phyloP scores from a whole-genome alignment of 2,888 invertebrate species.

The Melieria picta region DNA sequence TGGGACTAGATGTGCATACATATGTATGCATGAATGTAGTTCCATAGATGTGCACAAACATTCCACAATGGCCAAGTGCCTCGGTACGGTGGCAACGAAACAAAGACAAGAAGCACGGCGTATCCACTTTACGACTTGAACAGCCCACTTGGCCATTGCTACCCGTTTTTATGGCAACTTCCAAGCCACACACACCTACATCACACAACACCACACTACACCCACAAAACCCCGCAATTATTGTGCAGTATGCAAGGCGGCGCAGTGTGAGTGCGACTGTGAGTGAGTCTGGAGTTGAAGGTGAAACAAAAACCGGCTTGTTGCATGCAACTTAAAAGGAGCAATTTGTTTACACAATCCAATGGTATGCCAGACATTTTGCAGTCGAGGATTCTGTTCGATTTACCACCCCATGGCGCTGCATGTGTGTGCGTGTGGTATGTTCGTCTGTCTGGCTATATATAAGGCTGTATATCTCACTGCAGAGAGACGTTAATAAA shows the following conservation, averaged over 20 bases:
- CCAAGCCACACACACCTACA: too few relatives aligned
- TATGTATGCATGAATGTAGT: background rate
- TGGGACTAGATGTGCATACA: constrained; percentile 1
- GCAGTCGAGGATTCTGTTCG: constrained; percentile 26
- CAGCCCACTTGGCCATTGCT: too few relatives aligned
- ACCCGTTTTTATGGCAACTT: too few relatives aligned
- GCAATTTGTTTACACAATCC: constrained; percentile 34
- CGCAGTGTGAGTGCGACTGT: background rate
- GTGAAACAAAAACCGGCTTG: constrained; percentile 25
- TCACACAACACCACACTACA: too few relatives aligned
- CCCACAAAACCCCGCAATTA: too few relatives aligned
- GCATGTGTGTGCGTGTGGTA: background rate
- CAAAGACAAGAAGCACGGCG: too few relatives aligned
- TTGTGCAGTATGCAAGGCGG: background rate
- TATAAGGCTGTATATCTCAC: too few relatives aligned
- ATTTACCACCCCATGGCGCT: constrained; percentile 13
- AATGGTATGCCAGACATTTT: constrained; percentile 33
- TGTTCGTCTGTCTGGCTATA: background rate
- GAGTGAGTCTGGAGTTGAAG: constrained; percentile 17
- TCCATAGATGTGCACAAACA: too few relatives aligned
- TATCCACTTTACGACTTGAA: too few relatives aligned
- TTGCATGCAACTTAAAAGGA: constrained; percentile 31
- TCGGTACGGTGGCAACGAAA: too few relatives aligned
- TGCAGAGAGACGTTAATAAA: constrained; percentile 1
- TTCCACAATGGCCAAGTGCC: too few relatives aligned